Percentiles rank a stretch among this genome's conserved stretches.
phyloP scores from a whole-genome alignment of 2,888 invertebrate species.

The Dynastes tityus region DNA sequence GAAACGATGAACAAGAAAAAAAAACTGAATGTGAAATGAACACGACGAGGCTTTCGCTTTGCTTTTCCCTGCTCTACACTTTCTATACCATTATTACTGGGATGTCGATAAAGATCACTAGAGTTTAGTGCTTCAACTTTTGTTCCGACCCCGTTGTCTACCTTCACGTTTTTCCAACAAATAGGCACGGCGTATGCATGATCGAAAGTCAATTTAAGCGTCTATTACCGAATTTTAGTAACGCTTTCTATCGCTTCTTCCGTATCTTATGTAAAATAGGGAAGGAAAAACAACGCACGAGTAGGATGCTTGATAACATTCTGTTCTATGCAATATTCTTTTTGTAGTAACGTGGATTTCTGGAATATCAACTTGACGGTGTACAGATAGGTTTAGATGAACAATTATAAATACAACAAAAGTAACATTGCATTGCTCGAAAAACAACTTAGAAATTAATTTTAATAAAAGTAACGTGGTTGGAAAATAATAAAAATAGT shows the following conservation, averaged over 20 bases:
- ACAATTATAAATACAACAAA: too few relatives aligned
- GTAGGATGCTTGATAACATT: not conserved
- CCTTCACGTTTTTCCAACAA: not conserved
- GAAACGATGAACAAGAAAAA: conserved; percentile 10
- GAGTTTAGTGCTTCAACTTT: conserved; percentile 8
- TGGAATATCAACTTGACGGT: too few relatives aligned
- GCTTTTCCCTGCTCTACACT: conserved; percentile 18
- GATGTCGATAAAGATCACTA: conserved; percentile 34
- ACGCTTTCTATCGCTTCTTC: not conserved
- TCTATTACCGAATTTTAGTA: not conserved
- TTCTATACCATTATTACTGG: conserved; percentile 10
- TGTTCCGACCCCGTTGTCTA: not conserved
- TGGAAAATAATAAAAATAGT: too few relatives aligned
- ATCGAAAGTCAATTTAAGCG: not conserved
- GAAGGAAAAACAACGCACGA: not conserved
- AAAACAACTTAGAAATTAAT: too few relatives aligned
- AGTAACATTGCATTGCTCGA: too few relatives aligned
- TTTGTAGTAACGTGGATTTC: too few relatives aligned
- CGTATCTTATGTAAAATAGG: not conserved
- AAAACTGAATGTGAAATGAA: conserved; percentile 40
- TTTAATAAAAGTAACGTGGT: too few relatives aligned
- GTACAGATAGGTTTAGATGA: too few relatives aligned
- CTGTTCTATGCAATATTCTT: not conserved
- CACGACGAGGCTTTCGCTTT: conserved; percentile 1
- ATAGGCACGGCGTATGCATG: not conserved